Evolutionary conservation across 2,113 vertebrate species (phyloP).

Genomic region (Cebidichthys violaceus): DNA sequence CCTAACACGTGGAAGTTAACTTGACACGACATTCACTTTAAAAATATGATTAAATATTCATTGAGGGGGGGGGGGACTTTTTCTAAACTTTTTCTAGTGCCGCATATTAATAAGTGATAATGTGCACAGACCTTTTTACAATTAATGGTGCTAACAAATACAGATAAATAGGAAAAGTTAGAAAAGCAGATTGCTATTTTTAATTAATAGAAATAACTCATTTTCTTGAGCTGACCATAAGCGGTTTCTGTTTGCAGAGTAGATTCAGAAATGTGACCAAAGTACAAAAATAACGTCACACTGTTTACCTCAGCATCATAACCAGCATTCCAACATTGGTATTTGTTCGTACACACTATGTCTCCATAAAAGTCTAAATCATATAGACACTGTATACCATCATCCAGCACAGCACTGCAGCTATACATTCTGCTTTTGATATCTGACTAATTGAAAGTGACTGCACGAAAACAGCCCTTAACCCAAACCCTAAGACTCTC

Average conservation of each 20-base stretch:
- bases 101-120: constrained; percentile 32
- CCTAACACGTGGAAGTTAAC: constrained; percentile 31
- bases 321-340: constrained; percentile 26
- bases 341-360: constrained; percentile 23
- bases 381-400: constrained; percentile 29
- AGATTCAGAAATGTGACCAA: constrained; percentile 38
- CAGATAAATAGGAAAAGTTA: constrained; percentile 1
- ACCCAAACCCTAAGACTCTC: constrained; percentile 53
- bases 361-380: constrained; percentile 43
- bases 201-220: constrained; percentile 13
- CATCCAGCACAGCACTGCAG: constrained; percentile 22
- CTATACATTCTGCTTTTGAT: constrained; percentile 49
- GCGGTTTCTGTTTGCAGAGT: constrained; percentile 43
- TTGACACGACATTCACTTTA: constrained; percentile 28
- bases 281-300: constrained; percentile 19
- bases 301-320: constrained; percentile 32
- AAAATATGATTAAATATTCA: constrained; percentile 41
- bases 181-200: constrained; percentile 24
- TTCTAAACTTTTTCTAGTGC: constrained; percentile 24
- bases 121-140: neutral
- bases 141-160: constrained; percentile 9
- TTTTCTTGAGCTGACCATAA: constrained; percentile 15
- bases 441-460: constrained; percentile 68
- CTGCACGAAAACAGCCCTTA: constrained; percentile 54
- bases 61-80: neutral